Conservation (phyloP, 1,140 invertebrate species). For the Latrodectus geometricus region DNA sequence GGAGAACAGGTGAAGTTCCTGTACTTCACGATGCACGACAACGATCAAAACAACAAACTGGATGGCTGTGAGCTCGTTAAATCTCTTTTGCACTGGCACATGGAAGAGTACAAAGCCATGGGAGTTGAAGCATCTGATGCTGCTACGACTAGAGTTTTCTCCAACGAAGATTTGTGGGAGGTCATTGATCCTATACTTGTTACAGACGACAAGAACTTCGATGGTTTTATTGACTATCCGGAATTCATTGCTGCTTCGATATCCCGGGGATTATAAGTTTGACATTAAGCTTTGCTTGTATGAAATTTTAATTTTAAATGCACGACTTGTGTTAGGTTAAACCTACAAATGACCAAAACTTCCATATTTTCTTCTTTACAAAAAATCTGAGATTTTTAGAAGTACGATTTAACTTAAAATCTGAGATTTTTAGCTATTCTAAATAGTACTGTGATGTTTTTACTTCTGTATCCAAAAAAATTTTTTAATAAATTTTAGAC, state of each 20-base stretch:
- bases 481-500: too few relatives aligned
- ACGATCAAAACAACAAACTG: conserved; percentile 93
- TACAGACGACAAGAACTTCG: conserved; percentile 89
- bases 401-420: too few relatives aligned
- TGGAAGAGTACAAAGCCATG: conserved; percentile 60
- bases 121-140: not conserved
- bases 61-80: conserved; percentile 94
- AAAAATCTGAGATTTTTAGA: too few relatives aligned
- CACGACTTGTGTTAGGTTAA: too few relatives aligned
- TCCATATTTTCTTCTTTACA: too few relatives aligned
- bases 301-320: too few relatives aligned
- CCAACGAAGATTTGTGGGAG: conserved; percentile 85
- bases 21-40: conserved; percentile 80
- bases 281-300: not conserved
- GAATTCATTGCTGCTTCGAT: conserved; percentile 90
- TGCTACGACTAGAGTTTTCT: conserved; percentile 81
- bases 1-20: conserved; percentile 8
- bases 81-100: conserved; percentile 72
- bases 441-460: too few relatives aligned
- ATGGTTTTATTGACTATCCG: conserved; percentile 95
- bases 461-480: too few relatives aligned
- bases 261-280: conserved; percentile 46
- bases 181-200: conserved; percentile 93
- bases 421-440: too few relatives aligned
- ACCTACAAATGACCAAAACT: too few relatives aligned